Evolutionary conservation across 2,888 invertebrate species (phyloP), one percentile per base, ranked within the genome.

Genomic region (Agonopterix alstromeriana): DNA sequence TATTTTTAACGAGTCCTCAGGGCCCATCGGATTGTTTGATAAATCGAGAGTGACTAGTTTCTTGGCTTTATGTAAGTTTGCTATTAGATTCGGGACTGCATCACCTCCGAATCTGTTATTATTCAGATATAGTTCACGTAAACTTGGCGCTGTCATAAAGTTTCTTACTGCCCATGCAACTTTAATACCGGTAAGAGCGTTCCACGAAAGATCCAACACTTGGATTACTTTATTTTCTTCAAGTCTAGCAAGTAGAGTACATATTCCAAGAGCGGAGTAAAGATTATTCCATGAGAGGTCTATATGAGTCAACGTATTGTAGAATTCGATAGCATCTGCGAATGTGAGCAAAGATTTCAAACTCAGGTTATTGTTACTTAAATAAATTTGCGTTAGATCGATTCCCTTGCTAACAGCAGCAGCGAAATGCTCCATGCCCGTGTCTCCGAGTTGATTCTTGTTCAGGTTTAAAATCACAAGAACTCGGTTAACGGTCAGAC

Each of bases 271-370:
- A 3, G 63, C 57, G 2, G 58, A 58, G 14, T 61, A 53, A 42
- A 69, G 54, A 17, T 49, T 61, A 47, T 73, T 73, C 64, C 66
- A 63, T 10, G 72, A 72, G 35, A 73, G 48, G 54, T 73, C 60
- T 3, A 71, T 48, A 14, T 60, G 54, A 14, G 52, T 64, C 2
- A 71, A 42, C 41, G 61, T 63, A 46, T 67, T 70, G 36, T 63
- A 53, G 10, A 47, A 51, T 50, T 69, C 61, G 3, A 70, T 53
- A 12, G 65, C 65, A 38, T 60, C 58, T 4, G 52, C 55, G 11
- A 70, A 51, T 17, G 48, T 40, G 7, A 41, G 8, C n/a, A 62
- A 47, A 3, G 65, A 56, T 14, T 52, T 53, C 1, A 53, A 53
- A 12, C 57, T 55, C 14, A 70, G 49, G 36, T 48, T 53, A 41